A percentile compares a stretch with the other conserved stretches of the same genome.
Conservation (phyloP, 2,888 invertebrate species). For the Euspilapteryx auroguttella region DNA sequence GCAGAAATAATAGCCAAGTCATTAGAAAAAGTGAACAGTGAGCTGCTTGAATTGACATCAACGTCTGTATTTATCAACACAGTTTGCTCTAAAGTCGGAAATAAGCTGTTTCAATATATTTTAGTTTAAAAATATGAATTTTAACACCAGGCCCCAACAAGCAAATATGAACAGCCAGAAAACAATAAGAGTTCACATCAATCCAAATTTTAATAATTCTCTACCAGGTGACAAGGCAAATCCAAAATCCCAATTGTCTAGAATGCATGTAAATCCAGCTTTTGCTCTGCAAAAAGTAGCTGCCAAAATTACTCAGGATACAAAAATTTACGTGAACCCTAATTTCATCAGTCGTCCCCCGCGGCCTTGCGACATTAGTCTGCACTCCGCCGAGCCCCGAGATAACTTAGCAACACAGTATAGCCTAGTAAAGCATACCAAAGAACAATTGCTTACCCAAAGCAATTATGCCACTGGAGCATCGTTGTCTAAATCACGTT, state of each 20-base stretch:
- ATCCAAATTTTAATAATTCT: constrained; percentile 35
- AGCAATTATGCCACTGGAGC: no score
- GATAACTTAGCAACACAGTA: no score
- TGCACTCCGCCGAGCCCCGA: no score
- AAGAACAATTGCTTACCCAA: no score
- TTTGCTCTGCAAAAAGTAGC: background rate
- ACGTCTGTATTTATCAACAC: constrained; percentile 45
- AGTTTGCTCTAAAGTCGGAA: constrained; percentile 74
- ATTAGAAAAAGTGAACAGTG: constrained; percentile 36
- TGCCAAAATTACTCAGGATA: constrained; percentile 8
- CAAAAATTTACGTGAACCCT: constrained; percentile 51
- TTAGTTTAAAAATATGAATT: constrained; percentile 21
- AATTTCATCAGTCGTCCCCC: constrained; percentile 26
- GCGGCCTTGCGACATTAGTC: no score
- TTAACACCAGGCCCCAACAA: background rate
- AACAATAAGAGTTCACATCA: constrained; percentile 33
- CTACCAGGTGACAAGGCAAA: no score
- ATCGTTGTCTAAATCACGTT: constrained; percentile 19
- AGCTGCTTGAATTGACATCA: background rate
- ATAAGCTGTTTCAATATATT: constrained; percentile 67
- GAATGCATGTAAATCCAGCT: constrained; percentile 29
- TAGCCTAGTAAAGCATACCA: no score
- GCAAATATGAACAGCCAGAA: background rate
- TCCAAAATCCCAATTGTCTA: background rate
- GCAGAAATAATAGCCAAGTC: no score